Percentiles rank a stretch among this genome's conserved stretches.
phyloP scores from a whole-genome alignment of 1,140 invertebrate genomes.

The Philotrypesis tridentata region DNA sequence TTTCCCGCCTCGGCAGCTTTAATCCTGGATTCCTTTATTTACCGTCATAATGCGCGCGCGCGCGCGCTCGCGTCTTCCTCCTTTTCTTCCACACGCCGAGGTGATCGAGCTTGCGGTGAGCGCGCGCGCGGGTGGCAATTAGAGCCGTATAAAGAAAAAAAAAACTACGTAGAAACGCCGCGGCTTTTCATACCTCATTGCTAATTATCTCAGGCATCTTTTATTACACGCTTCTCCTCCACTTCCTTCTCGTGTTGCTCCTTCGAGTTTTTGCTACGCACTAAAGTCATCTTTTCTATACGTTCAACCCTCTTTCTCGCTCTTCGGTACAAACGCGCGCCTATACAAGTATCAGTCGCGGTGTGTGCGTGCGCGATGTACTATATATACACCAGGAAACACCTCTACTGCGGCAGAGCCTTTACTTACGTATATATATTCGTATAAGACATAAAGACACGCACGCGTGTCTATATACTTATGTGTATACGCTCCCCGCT shows the following conservation, averaged over 20 bases:
- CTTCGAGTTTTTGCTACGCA: no score
- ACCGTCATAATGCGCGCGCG: not conserved
- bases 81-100: not conserved
- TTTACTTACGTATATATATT: not conserved
- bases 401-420: no score
- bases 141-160: not conserved
- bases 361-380: no score
- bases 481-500: not conserved
- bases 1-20: not conserved
- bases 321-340: no score
- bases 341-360: no score
- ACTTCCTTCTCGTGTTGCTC: no score
- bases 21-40: not conserved
- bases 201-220: not conserved
- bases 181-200: conserved; percentile 3
- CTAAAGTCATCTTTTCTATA: conserved; percentile 1
- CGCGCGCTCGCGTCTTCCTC: not conserved
- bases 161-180: no score
- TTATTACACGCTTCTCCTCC: not conserved
- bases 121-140: not conserved
- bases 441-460: no score
- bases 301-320: not conserved
- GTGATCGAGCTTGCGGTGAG: no score
- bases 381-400: no score
- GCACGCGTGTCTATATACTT: no score